These are phyloP conservation scores for Nyctibius bracteatus DNA, from an alignment of 2,113 vertebrate species.

Conservation along the genomic window DNA sequence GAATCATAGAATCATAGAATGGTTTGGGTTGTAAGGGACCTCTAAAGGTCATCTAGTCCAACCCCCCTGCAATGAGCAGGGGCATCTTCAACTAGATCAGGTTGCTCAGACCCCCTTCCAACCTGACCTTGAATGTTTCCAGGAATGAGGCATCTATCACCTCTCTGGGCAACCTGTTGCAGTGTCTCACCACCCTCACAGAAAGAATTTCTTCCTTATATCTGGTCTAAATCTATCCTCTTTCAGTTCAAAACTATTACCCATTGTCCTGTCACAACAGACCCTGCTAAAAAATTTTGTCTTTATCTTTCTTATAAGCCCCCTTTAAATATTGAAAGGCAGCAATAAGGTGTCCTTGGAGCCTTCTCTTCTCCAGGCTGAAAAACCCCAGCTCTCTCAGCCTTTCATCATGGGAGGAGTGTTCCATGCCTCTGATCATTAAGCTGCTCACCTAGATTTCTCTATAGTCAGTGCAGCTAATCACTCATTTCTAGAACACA, in stretches of 20 bases:
- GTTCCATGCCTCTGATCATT: background rate
- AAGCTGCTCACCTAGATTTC: background rate
- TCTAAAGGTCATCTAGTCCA: background rate
- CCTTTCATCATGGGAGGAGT: background rate
- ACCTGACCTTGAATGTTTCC: background rate
- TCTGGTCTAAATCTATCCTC: background rate
- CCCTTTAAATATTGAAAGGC: no score
- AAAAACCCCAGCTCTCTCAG: background rate
- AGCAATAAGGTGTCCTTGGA: background rate
- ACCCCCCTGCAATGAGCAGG: background rate
- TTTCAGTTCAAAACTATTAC: background rate
- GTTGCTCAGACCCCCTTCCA: background rate
- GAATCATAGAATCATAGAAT: background rate
- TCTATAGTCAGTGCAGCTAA: background rate
- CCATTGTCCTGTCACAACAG: background rate
- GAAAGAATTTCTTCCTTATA: background rate
- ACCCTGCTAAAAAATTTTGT: no score
- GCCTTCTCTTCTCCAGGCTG: background rate
- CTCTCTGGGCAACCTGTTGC: background rate
- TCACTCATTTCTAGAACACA: background rate
- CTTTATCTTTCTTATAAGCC: background rate
- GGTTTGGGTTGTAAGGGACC: background rate
- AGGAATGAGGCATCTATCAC: background rate
- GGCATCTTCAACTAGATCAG: background rate
- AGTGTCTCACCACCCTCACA: fast-evolving